phyloP scores from a whole-genome alignment of 2,113 vertebrate species.

The Ardeotis arabs region DNA sequence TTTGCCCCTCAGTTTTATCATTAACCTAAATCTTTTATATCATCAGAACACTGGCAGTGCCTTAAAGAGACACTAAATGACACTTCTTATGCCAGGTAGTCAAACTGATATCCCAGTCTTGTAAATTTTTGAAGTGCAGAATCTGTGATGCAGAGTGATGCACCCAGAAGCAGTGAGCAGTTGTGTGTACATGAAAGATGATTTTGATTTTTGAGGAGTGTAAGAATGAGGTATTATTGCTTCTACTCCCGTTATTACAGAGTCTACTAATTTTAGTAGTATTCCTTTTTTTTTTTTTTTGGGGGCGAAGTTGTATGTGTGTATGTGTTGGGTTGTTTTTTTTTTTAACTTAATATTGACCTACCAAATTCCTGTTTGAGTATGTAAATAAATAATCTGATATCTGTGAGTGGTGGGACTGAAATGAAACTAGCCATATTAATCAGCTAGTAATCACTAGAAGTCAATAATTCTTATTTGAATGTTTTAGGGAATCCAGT shows the following conservation, averaged over 20 bases:
- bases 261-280: background rate
- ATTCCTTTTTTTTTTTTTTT: background rate
- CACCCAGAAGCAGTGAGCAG: background rate
- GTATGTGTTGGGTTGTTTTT: background rate
- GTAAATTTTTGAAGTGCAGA: background rate
- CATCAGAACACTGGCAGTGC: background rate
- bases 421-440: background rate
- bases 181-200: background rate
- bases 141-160: rapidly evolving
- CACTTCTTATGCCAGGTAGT: background rate
- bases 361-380: background rate
- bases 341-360: background rate
- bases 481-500: background rate
- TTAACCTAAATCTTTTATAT: background rate
- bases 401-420: background rate
- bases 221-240: background rate
- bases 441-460: background rate
- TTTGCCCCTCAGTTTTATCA: background rate
- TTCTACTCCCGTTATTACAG: background rate
- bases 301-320: rapidly evolving
- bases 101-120: background rate
- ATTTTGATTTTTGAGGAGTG: background rate
- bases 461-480: background rate
- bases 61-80: background rate
- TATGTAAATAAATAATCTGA: background rate